Percentiles rank a stretch among this genome's conserved stretches.
These are phyloP conservation scores for Hippolais icterina DNA, from an alignment of 2,113 vertebrate species.

Conservation along the genomic window DNA sequence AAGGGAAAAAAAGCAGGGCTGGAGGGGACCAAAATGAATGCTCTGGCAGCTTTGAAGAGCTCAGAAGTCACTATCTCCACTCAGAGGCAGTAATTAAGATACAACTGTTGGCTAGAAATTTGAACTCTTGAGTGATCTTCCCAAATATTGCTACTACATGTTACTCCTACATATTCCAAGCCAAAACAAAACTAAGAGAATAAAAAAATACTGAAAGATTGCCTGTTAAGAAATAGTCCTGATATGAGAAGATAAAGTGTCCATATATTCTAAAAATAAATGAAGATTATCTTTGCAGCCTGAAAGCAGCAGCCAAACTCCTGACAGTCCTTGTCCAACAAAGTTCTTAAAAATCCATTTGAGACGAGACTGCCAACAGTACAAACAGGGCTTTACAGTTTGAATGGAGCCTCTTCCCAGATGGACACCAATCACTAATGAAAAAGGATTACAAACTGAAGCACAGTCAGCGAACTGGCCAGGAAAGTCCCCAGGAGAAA, in stretches of 20 bases:
- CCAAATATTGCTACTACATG: not conserved
- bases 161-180: not conserved
- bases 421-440: not conserved
- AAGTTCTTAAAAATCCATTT: not conserved
- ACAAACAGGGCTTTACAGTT: not conserved
- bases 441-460: not conserved
- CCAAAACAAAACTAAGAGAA: not conserved
- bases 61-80: not conserved
- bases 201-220: not conserved
- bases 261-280: not conserved
- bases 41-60: not conserved
- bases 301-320: not conserved
- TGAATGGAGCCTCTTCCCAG: not conserved
- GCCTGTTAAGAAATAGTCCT: not conserved
- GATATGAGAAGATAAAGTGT: not conserved
- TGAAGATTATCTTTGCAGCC: not conserved
- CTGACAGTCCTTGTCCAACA: not conserved
- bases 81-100: not conserved
- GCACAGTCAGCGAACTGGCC: not conserved
- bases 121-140: not conserved
- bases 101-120: not conserved
- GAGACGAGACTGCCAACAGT: not conserved
- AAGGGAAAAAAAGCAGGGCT: not conserved
- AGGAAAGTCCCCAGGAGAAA: not conserved
- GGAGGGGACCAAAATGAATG: not conserved